Evolutionary conservation across 2,888 invertebrate species (phyloP), one percentile per base, ranked within the genome.

Genomic region (Phengaris alcon): DNA sequence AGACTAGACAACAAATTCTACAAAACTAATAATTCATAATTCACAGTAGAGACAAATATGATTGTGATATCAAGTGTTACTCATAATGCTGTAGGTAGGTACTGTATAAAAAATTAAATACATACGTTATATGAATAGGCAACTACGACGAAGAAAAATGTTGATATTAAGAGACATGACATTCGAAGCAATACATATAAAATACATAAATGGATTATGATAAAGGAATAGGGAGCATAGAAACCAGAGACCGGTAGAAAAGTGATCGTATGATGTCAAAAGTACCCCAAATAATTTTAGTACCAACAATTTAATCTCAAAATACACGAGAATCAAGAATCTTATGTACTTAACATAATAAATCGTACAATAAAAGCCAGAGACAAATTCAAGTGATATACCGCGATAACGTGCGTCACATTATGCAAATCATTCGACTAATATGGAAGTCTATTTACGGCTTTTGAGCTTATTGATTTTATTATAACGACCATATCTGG

Each of bases 371-470:
- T 46, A 44, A 10, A 46, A 55, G 54, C 46, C 8, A 52, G 51
- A 46, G 70, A 75, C 70, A 75, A 70, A 75, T 75, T 75, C 75
- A 55, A 69, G 75, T 70, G 75, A 75, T 75, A 75, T 57, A 69
- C 69, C 15, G 51, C 74, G 55, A 64, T 64, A 64, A 64, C 64
- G 52, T 51, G 80, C 84, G 86, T 86, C 84, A 80, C 81, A 84
- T 86, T 87, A 88, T 88, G 88, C 86, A 87, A 88, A 88, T 88
- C 84, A 68, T 76, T 77, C 77, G 82, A 82, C 82, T 86, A 83
- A 83, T 84, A 78, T 82, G 83, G 82, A 79, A 80, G 80, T 79
- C 81, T 79, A 79, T 79, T 74, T 79, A 76, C 51, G 78, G 79
- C 70, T 76, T 79, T 77, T 74, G 73, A 78, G 78, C 76, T 79